A percentile compares a stretch with the other conserved stretches of the same genome.
Evolutionary conservation across 2,797 vertebrate species (phyloP).

Genomic region (Sebastes trivittatus): DNA sequence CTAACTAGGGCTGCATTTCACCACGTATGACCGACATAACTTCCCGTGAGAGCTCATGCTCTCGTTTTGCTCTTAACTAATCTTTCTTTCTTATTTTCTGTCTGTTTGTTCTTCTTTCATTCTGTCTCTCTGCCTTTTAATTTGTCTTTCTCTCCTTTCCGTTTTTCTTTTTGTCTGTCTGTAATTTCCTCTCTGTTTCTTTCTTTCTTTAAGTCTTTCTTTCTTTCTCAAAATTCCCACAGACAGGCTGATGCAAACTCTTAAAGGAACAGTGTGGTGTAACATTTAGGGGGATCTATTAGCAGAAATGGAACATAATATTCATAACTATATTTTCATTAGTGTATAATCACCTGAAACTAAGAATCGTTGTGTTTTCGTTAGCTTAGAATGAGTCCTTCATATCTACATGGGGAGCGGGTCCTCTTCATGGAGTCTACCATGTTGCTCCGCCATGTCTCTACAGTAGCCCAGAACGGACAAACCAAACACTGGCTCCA

Average conservation of each 20-base stretch:
- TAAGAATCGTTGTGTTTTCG: too few species aligned
- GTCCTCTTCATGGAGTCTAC: rapidly evolving
- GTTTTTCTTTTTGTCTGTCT: neutral
- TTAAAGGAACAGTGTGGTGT: neutral
- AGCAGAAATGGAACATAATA: too few species aligned
- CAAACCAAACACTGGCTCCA: too few species aligned
- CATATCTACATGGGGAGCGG: too few species aligned
- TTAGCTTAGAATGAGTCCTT: too few species aligned
- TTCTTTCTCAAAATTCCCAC: neutral
- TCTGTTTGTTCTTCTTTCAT: neutral
- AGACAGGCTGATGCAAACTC: neutral
- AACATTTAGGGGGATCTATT: too few species aligned
- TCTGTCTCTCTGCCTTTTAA: neutral
- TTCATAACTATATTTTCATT: too few species aligned
- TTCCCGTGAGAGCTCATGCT: neutral
- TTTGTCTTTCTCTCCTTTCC: neutral
- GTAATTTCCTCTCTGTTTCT: neutral
- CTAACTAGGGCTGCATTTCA: neutral
- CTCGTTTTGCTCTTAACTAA: neutral
- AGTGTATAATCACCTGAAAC: too few species aligned
- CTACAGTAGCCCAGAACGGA: too few species aligned
- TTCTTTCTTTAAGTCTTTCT: neutral
- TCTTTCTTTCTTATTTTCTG: neutral
- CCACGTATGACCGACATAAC: neutral
- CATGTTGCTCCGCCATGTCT: rapidly evolving